Conservation (phyloP, 2,888 invertebrate species). For the Cephus pulcher region DNA sequence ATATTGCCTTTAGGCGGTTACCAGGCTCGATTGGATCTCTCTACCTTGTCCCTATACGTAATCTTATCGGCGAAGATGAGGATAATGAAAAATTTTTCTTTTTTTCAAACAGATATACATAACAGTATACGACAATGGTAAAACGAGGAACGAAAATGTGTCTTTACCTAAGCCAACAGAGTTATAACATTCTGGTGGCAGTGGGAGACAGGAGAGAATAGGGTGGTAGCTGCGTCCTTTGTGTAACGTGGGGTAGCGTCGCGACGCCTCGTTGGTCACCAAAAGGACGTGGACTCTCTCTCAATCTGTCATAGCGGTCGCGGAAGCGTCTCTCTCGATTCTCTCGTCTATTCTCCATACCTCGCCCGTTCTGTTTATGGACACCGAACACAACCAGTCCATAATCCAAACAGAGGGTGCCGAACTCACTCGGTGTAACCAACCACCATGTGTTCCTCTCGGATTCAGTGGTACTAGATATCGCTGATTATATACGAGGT, state of each 20-base stretch:
- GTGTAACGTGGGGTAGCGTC: conserved; percentile 35
- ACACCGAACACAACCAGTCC: conserved; percentile 49
- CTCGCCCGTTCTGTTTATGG: conserved; percentile 54
- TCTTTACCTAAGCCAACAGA: neutral
- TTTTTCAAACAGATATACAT: neutral
- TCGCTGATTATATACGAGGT: neutral
- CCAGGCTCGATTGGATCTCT: neutral
- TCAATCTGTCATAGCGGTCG: conserved; percentile 47
- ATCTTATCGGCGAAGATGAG: neutral
- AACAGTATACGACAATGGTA: neutral
- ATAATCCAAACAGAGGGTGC: conserved; percentile 62
- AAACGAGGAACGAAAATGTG: neutral
- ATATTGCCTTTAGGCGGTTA: conserved; percentile 22
- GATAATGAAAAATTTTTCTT: neutral
- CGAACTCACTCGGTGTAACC: conserved; percentile 57
- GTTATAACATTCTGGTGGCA: neutral
- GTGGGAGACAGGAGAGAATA: conserved; percentile 24
- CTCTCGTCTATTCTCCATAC: conserved; percentile 27
- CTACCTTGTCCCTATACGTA: neutral
- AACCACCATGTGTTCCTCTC: conserved; percentile 56
- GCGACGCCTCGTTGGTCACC: conserved; percentile 58
- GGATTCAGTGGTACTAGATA: neutral
- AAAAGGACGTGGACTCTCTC: conserved; percentile 49
- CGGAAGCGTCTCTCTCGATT: conserved; percentile 32
- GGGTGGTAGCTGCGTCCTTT: conserved; percentile 28